Conservation (phyloP, 2,888 invertebrate genomes). For the Rhingia rostrata region DNA sequence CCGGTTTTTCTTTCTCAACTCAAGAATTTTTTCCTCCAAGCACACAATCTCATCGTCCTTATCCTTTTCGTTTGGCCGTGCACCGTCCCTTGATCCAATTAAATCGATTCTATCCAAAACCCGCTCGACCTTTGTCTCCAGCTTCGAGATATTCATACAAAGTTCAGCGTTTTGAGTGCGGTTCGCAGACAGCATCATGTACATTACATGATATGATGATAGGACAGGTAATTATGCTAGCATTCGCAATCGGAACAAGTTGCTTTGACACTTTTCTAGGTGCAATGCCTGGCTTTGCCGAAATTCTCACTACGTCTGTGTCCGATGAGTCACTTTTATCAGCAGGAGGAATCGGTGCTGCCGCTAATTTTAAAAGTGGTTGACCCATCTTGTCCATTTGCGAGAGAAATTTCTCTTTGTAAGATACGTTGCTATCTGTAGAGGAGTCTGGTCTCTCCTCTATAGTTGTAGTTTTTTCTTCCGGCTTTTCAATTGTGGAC, state of each 20-base stretch:
- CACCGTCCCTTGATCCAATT: slow-evolving; percentile 34
- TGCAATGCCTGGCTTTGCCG: slow-evolving; percentile 63
- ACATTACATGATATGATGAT: slow-evolving; percentile 79
- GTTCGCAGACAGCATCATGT: slow-evolving; percentile 85
- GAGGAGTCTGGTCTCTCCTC: neutral
- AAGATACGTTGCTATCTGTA: neutral
- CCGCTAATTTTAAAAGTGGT: slow-evolving; percentile 81
- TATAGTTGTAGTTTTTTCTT: neutral
- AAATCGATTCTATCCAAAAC: slow-evolving; percentile 84
- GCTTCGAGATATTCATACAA: slow-evolving; percentile 86
- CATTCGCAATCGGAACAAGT: slow-evolving; percentile 28
- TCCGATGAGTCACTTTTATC: slow-evolving; percentile 83
- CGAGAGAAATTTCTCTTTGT: slow-evolving; percentile 79
- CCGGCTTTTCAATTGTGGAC: slow-evolving; percentile 51
- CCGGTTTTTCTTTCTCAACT: slow-evolving; percentile 81
- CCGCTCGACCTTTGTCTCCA: slow-evolving; percentile 86
- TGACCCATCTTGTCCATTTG: slow-evolving; percentile 85
- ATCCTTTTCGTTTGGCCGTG: slow-evolving; percentile 40
- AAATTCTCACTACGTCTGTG: slow-evolving; percentile 79
- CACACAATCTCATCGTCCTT: slow-evolving; percentile 78
- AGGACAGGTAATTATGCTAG: slow-evolving; percentile 41
- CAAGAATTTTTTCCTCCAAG: slow-evolving; percentile 81
- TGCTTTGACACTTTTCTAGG: slow-evolving; percentile 69
- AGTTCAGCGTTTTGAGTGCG: slow-evolving; percentile 87
- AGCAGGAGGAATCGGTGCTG: slow-evolving; percentile 76